These are phyloP conservation scores for Papilio demoleus DNA, from an alignment of 2,888 invertebrate genomes.

Conservation along the genomic window DNA sequence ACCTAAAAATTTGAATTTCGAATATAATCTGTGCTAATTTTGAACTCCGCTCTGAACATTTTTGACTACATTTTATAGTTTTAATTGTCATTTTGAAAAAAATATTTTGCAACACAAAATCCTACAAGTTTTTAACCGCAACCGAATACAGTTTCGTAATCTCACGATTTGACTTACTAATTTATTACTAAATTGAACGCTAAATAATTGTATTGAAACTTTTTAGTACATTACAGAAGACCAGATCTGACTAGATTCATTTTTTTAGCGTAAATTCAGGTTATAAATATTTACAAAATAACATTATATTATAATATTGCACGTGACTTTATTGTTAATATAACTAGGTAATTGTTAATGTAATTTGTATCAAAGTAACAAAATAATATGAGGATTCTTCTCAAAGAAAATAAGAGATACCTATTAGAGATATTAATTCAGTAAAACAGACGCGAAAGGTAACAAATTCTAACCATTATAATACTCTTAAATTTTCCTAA, in stretches of 20 bases:
- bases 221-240: neutral
- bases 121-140: neutral
- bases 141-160: too few relatives aligned
- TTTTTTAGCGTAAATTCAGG: neutral
- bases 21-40: too few relatives aligned
- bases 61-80: too few relatives aligned
- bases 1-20: neutral
- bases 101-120: neutral
- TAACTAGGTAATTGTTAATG: neutral
- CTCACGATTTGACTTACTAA: too few relatives aligned
- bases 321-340: constrained; percentile 39
- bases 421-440: too few relatives aligned
- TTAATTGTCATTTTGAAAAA: too few relatives aligned
- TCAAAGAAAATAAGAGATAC: neutral
- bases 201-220: neutral
- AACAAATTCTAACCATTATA: too few relatives aligned
- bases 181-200: too few relatives aligned
- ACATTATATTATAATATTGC: constrained; percentile 48
- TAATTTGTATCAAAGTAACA: neutral
- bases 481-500: neutral
- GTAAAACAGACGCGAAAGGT: too few relatives aligned
- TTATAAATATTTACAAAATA: constrained; percentile 39
- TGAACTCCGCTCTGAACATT: too few relatives aligned
- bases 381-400: neutral
- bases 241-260: constrained; percentile 33